Base-by-base conservation (phyloP, 2,797 vertebrate species). In the Onychomys leucogaster region DNA sequence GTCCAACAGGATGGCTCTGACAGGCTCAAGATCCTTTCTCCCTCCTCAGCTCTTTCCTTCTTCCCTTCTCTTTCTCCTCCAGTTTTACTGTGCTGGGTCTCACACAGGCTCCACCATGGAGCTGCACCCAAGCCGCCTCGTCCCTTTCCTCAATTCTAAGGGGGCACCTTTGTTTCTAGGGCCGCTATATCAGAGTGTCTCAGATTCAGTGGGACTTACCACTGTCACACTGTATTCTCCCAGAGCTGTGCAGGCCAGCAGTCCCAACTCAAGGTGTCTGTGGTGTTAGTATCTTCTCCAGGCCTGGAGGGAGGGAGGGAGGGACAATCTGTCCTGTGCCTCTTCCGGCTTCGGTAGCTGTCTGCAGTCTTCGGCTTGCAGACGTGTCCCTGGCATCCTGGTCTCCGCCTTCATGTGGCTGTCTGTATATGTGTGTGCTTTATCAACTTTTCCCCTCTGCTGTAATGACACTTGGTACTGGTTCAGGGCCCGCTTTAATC, bases 361-460 rank as follows among this genome's bases (percentile, higher is more conserved):
- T 12, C 0, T 0, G 29, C 12, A 6, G 16, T 46, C 75, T 14
- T 14, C 0, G 2, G 11, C 1, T 34, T 80, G 27, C 43, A 34
- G 75, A 21, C 5, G 1, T 5, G 0, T 19, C 29, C 25, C 52
- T 2, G 0, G 8, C 10, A 7, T 1, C 69, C 34, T 34, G 2
- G 34, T 7, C 81, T 69, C 32, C 0, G 2, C 11, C 13, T n/a
- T 49, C 69, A 2, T 0, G 0, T 2, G 55, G 46, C 59, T 43
- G 55, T 37, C 65, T 49, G n/a, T 14, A 0, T 9, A 0, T 65
- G 34, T 59, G 14, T 37, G 11, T 17, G 59, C 2, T n/a, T 67
- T 43, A 25, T 49, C 83, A 17, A 1, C 37, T 87, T 14, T 71
- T 55, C 65, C 75, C 7, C 5, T 69, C 59, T 63, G n/a, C 25